Conservation (phyloP, 1,140 invertebrate species). For the Ceratosolen solmsi region DNA sequence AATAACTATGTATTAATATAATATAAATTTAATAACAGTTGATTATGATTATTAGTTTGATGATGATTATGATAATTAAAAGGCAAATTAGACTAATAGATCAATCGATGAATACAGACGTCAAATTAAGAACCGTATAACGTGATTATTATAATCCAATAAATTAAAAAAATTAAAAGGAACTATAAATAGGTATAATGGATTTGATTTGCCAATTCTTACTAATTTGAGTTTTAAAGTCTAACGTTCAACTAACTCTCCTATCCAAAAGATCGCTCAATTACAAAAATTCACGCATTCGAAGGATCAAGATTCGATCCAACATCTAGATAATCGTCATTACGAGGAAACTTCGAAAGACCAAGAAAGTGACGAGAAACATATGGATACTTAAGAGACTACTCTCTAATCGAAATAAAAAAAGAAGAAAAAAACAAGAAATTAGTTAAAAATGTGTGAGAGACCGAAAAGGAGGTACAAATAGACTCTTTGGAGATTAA, state of each 20-base stretch:
- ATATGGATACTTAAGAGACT: slow-evolving; percentile 45
- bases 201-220: background rate
- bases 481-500: slow-evolving; percentile 37
- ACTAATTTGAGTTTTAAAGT: slow-evolving; percentile 45
- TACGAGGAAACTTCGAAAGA: background rate
- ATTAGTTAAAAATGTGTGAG: slow-evolving; percentile 48
- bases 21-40: no score
- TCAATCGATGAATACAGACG: background rate
- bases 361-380: slow-evolving; percentile 45
- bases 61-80: background rate
- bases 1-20: no score
- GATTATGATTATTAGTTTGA: no score
- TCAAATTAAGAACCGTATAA: slow-evolving; percentile 1
- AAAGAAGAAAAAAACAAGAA: slow-evolving; percentile 11
- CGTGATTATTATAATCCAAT: background rate
- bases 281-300: slow-evolving; percentile 45
- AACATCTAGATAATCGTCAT: slow-evolving; percentile 46
- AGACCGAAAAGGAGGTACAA: slow-evolving; percentile 41
- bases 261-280: slow-evolving; percentile 38
- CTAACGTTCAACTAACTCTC: background rate
- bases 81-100: background rate
- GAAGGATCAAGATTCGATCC: slow-evolving; percentile 38
- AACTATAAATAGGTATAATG: background rate
- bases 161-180: slow-evolving; percentile 10
- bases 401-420: background rate